These are phyloP conservation scores for Aethes cnicana DNA, from an alignment of 2,888 invertebrate species.

Conservation along the genomic window DNA sequence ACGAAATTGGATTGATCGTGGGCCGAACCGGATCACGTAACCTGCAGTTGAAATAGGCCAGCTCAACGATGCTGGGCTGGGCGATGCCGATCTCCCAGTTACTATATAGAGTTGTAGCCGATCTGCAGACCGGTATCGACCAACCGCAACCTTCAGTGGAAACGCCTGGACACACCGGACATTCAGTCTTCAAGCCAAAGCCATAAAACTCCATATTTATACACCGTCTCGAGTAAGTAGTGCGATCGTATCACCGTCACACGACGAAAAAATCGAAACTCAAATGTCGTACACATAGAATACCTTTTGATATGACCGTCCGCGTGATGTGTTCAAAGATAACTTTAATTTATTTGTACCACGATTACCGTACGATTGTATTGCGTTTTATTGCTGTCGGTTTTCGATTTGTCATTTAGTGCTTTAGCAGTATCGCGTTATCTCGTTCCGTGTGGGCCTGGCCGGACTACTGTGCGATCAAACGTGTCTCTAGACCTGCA, in stretches of 20 bases:
- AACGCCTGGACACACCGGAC: slow-evolving; percentile 31
- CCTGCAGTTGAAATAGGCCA: slow-evolving; percentile 47
- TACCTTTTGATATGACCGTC: slow-evolving; percentile 47
- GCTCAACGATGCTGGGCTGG: slow-evolving; percentile 43
- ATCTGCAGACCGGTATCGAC: slow-evolving; percentile 44
- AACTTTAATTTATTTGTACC: slow-evolving; percentile 50
- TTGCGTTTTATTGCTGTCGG: slow-evolving; percentile 55
- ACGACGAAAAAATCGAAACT: slow-evolving; percentile 49
- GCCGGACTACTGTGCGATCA: slow-evolving; percentile 11
- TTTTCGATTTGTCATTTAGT: slow-evolving; percentile 51
- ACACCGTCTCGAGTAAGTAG: slow-evolving; percentile 49
- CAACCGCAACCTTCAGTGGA: slow-evolving; percentile 41
- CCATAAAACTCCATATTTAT: slow-evolving; percentile 54
- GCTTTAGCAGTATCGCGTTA: slow-evolving; percentile 44
- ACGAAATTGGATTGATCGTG: slow-evolving; percentile 42
- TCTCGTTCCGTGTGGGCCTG: slow-evolving; percentile 38
- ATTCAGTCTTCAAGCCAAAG: slow-evolving; percentile 47
- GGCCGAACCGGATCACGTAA: slow-evolving; percentile 46
- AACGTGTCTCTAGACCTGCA: slow-evolving; percentile 32
- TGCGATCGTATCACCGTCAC: slow-evolving; percentile 46
- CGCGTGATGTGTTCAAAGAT: slow-evolving; percentile 47
- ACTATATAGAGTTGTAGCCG: slow-evolving; percentile 45
- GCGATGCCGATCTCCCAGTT: slow-evolving; percentile 46
- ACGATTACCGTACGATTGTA: slow-evolving; percentile 53
- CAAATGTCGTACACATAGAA: slow-evolving; percentile 45